Base-by-base conservation (phyloP, 2,113 vertebrate species). In the Cairina moschata region DNA sequence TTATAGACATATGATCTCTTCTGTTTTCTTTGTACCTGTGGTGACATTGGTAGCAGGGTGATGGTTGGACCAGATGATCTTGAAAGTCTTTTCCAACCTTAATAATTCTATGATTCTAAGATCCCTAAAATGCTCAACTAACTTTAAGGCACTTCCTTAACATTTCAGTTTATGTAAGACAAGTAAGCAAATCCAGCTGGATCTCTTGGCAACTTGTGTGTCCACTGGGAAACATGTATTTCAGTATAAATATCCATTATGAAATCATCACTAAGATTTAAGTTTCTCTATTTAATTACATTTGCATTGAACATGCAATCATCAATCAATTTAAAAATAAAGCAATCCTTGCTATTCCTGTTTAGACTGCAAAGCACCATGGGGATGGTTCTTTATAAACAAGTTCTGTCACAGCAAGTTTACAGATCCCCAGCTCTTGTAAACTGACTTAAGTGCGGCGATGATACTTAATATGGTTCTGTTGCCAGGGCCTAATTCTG, bases 241-340 rank as follows among this genome's bases (percentile, higher is more conserved):
- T 92, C 86, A 76, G 54, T 82, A 84, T 36, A 94, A 95, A 86
- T 72, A 93, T 40, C 78, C 22, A 48, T 75, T 84, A 79, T 34
- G 36, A 84, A 93, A 95, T 76, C 55, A 91, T 63, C 50, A 86
- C 8, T n/a, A 82, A 62, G 81, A 85, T 59, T 88, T 81, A 52
- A 75, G 40, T 78, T 93, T 86, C 77, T 79, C 15, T 83, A 59
- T 90, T 93, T 86, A 91, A 86, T 74, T 86, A 58, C 34, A 95
- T 75, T 92, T 88, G 34, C 86, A 90, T 26, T 52, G 76, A 93
- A 86, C 50, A 34, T 31, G 34, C 23, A 88, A 66, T 83, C 82
- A 86, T 90, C 78, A 63, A 54, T 92, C 86, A 90, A 82, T 56
- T 78, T 83, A 77, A 95, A 96, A 92, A 95, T 62, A 87, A 91